Base-by-base conservation (phyloP, 2,888 invertebrate genomes). In the Cerastis leucographa region DNA sequence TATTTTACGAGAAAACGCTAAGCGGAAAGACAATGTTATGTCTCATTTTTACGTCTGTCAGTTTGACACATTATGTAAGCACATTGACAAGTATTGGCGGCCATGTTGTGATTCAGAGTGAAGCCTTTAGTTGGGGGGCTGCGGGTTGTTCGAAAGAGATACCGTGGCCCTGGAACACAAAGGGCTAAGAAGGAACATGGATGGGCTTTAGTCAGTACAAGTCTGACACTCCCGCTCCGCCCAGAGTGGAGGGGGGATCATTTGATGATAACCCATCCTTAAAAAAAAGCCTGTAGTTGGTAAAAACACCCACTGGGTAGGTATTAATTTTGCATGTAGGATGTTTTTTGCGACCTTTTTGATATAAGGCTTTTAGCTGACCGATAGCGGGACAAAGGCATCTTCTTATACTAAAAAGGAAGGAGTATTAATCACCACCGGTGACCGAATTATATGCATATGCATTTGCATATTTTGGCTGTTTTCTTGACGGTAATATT, bases 1-100 rank as follows among this genome's bases (percentile, higher is more conserved):
- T 69, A 83, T 71, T 76, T 88, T 54, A 81, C 85, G 69, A 51
- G 14, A 12, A 12, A 56, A 65, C 40, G 80, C 71, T 73, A 86
- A 79, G 14, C 3, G 40, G 7, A 67, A 72, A 76, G 2, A 80
- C 76, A 84, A 71, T 74, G 75, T 78, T 59, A 29, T 56, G 61
- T 72, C 25, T 77, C 71, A 61, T 11, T 17, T n/a, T 12, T 42
- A 25, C 51, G 62, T 85, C 71, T 72, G 77, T 71, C 71, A 61
- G 1, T 61, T 61, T 61, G 61, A 11, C 11, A 17, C 69, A 25
- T 83, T 76, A 81, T 70, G 35, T 64, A 69, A 62, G 5, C 22
- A 19, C 49, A 84, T 84, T 72, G 61, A 76, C 76, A 70, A 51
- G 11, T 64, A n/a, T 76, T 84, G 76, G 42, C 72, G 83, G 83